Evolutionary conservation across 2,113 vertebrate species (phyloP).

Genomic region (Chunga burmeisteri): DNA sequence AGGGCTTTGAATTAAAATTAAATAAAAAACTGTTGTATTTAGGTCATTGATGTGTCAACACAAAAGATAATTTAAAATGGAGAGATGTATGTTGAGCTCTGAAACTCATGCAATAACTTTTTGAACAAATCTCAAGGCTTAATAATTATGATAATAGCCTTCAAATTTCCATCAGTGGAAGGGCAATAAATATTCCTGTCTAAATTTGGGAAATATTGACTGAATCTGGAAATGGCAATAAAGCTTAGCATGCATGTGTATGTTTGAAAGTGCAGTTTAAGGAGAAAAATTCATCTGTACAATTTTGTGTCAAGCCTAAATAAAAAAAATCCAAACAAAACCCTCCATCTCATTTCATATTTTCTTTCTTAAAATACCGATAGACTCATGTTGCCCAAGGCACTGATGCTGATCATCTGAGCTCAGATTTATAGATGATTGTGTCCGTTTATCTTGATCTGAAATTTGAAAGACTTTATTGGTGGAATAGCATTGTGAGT

Average conservation of each 20-base stretch:
- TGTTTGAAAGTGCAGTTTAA: slow-evolving; percentile 25
- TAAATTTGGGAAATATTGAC: slow-evolving; percentile 64
- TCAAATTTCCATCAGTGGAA: slow-evolving; percentile 50
- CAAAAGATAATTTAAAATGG: slow-evolving; percentile 48
- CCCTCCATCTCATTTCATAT: slow-evolving; percentile 1
- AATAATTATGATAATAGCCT: slow-evolving; percentile 63
- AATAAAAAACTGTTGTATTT: slow-evolving; percentile 47
- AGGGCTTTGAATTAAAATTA: slow-evolving; percentile 66
- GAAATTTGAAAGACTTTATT: slow-evolving; percentile 38
- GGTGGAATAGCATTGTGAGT: not conserved
- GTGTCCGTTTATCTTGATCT: slow-evolving; percentile 42
- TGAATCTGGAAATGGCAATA: slow-evolving; percentile 52
- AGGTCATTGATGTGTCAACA: slow-evolving; percentile 45
- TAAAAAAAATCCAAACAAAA: not conserved
- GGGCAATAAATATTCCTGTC: slow-evolving; percentile 48
- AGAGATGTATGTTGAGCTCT: slow-evolving; percentile 9
- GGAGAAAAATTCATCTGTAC: slow-evolving; percentile 2
- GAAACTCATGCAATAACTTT: slow-evolving; percentile 50
- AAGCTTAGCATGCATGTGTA: not conserved
- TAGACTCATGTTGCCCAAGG: slow-evolving; percentile 2
- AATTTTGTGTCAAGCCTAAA: not conserved
- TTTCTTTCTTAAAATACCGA: slow-evolving; percentile 60
- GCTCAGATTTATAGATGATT: slow-evolving; percentile 67
- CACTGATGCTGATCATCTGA: slow-evolving; percentile 57
- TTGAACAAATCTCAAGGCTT: slow-evolving; percentile 46